A percentile compares a stretch with the other conserved stretches of the same genome.
Evolutionary conservation across 2,113 vertebrate species (phyloP).

Genomic region (Plecotus auritus): DNA sequence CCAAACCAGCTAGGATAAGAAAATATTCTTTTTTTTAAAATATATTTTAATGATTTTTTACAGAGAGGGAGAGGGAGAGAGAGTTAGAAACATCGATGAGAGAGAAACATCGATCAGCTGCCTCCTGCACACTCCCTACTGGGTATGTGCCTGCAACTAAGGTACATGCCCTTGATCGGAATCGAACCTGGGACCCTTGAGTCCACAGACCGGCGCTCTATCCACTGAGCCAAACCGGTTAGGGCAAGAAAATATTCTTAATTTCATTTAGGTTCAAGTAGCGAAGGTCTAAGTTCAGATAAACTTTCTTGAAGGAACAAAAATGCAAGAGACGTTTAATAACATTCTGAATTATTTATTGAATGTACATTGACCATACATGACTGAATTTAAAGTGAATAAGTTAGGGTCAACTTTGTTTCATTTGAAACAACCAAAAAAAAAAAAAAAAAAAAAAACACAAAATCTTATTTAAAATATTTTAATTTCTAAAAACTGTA

Average conservation of each 20-base stretch:
- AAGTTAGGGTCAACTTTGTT: not conserved
- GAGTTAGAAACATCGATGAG: too few relatives aligned
- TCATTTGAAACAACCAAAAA: not conserved
- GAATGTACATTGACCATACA: not conserved
- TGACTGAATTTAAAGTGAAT: not conserved
- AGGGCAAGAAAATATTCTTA: not conserved
- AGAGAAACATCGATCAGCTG: too few relatives aligned
- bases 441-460: not conserved
- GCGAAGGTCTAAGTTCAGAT: not conserved
- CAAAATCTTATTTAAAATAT: slow-evolving; percentile 46
- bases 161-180: too few relatives aligned
- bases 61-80: too few relatives aligned
- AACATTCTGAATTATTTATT: not conserved
- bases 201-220: too few relatives aligned
- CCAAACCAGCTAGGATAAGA: not conserved
- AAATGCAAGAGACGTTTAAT: not conserved
- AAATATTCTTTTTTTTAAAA: not conserved
- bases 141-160: too few relatives aligned
- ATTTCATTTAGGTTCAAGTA: not conserved
- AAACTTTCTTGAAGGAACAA: slow-evolving; percentile 16
- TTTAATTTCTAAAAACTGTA: slow-evolving; percentile 54
- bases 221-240: too few relatives aligned
- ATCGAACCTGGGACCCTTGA: too few relatives aligned
- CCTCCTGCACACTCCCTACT: too few relatives aligned
- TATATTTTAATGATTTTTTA: too few relatives aligned